These are phyloP conservation scores for Trogon melanurus DNA, from an alignment of 2,113 vertebrate species.

Conservation along the genomic window DNA sequence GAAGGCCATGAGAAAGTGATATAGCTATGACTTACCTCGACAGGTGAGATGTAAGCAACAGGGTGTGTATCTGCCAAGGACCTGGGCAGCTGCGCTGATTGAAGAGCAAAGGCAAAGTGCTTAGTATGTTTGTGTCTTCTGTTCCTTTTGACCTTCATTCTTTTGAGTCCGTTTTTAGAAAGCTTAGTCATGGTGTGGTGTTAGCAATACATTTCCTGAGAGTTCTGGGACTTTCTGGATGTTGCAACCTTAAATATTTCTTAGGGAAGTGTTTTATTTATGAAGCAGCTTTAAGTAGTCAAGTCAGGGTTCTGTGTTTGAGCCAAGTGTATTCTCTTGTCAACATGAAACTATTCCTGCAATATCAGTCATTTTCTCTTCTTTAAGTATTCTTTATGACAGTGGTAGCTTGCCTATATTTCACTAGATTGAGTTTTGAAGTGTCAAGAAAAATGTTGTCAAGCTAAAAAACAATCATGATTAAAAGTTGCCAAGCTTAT, in stretches of 20 bases:
- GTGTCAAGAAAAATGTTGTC: neutral
- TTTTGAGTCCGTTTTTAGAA: slow-evolving; percentile 23
- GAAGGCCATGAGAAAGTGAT: neutral
- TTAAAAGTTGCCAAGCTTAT: neutral
- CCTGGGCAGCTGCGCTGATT: neutral
- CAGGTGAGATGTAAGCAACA: neutral
- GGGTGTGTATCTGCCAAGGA: neutral
- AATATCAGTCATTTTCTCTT: neutral
- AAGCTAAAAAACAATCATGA: neutral
- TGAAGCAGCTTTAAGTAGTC: neutral
- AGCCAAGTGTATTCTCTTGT: neutral
- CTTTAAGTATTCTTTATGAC: neutral
- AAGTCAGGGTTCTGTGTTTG: neutral
- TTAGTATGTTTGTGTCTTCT: neutral
- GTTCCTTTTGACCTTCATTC: slow-evolving; percentile 21
- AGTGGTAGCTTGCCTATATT: neutral
- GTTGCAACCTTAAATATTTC: neutral
- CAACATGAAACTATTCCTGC: neutral
- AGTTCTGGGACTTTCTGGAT: neutral
- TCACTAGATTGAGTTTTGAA: neutral
- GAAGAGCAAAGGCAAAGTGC: neutral
- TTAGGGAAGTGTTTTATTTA: slow-evolving; percentile 17
- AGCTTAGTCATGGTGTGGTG: neutral
- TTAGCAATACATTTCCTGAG: slow-evolving; percentile 7
- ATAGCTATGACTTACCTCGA: neutral